These are phyloP conservation scores for Chiropotes sagulatus DNA, from an alignment of 2,797 vertebrate species.

Conservation along the genomic window DNA sequence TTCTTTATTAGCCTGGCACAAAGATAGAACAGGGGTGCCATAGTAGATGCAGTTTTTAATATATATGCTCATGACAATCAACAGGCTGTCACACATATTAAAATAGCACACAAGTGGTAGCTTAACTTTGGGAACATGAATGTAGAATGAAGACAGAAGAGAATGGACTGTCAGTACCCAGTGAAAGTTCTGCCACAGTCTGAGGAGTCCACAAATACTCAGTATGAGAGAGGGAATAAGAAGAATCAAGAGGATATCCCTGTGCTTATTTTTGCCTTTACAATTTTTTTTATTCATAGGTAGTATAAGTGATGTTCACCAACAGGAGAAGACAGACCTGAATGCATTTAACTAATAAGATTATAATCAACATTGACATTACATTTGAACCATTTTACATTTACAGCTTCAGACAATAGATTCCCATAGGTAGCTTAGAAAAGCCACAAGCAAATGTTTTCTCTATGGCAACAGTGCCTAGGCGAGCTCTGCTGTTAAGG, in stretches of 20 bases:
- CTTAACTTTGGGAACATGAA: not conserved
- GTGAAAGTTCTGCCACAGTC: too few species aligned
- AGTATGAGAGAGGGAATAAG: not conserved
- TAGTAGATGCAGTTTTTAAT: not conserved
- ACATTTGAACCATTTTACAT: not conserved
- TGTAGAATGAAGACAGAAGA: not conserved
- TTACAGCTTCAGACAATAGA: not conserved
- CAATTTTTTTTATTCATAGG: not conserved
- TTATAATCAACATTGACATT: not conserved
- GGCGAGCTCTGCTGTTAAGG: not conserved
- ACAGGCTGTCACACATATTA: not conserved
- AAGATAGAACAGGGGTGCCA: not conserved
- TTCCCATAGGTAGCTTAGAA: not conserved
- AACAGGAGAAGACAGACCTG: not conserved
- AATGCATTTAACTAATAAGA: not conserved
- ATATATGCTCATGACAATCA: not conserved
- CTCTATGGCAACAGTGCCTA: not conserved
- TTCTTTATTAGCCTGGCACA: not conserved
- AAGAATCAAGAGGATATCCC: not conserved
- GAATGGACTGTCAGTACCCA: not conserved
- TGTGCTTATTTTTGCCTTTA: not conserved
- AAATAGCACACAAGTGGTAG: rapidly evolving
- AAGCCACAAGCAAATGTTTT: not conserved
- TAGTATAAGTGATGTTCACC: not conserved
- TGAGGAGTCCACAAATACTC: not conserved